phyloP scores from a whole-genome alignment of 2,888 invertebrate species.

The Tipula lateralis region DNA sequence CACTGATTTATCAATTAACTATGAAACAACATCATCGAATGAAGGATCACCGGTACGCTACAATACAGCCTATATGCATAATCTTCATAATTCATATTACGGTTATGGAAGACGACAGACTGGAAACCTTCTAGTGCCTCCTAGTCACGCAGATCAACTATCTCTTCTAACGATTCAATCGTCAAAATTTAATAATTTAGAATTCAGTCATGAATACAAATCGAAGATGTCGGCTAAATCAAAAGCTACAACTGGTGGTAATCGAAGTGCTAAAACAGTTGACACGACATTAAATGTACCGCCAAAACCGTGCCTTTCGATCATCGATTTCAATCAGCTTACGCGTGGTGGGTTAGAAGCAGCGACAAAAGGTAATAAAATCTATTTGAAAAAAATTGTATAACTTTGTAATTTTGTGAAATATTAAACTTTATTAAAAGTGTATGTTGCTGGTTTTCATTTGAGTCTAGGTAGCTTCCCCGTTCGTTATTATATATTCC shows the following conservation, averaged over 20 bases:
- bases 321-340: constrained; percentile 68
- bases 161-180: constrained; percentile 43
- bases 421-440: not conserved
- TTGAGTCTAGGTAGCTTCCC: not conserved
- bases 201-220: constrained; percentile 38
- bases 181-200: constrained; percentile 40
- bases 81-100: constrained; percentile 40
- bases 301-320: constrained; percentile 61
- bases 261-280: constrained; percentile 19
- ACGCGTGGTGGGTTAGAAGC: constrained; percentile 57
- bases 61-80: not conserved
- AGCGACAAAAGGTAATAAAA: constrained; percentile 40
- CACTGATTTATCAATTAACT: constrained; percentile 53
- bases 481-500: no score
- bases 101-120: constrained; percentile 38
- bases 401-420: not conserved
- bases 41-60: constrained; percentile 48
- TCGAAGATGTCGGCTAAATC: not conserved
- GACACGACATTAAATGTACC: constrained; percentile 46
- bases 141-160: constrained; percentile 43
- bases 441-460: not conserved
- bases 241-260: not conserved
- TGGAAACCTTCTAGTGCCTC: constrained; percentile 33
- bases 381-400: not conserved
- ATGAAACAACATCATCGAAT: constrained; percentile 53